Evolutionary conservation across 2,113 vertebrate species (phyloP).

Genomic region (Brachirus orientalis): DNA sequence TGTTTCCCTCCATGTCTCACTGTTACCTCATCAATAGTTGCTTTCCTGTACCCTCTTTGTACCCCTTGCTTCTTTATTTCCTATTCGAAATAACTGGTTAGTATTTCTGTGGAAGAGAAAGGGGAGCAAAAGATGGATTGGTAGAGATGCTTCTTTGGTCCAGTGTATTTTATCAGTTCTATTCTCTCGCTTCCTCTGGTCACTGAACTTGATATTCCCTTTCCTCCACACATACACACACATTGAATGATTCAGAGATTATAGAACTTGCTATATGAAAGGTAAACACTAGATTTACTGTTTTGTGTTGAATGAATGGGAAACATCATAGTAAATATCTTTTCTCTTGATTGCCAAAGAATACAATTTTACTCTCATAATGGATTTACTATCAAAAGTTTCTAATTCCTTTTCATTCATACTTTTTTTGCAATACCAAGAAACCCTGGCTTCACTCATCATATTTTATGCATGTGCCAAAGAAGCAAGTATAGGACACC

Average conservation of each 20-base stretch:
- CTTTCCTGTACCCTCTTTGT: no score
- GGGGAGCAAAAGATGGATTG: conserved; percentile 39
- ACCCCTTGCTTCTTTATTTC: conserved; percentile 60
- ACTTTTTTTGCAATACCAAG: no score
- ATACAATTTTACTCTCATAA: no score
- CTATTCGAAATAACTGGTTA: conserved; percentile 26
- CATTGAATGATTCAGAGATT: no score
- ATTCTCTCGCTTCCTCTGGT: conserved; percentile 48
- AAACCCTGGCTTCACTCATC: no score
- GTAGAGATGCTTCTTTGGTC: conserved; percentile 62
- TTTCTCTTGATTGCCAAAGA: no score
- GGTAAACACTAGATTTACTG: no score
- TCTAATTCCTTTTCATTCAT: no score
- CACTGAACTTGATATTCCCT: conserved; percentile 46
- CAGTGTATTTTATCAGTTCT: conserved; percentile 62
- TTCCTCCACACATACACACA: conserved; percentile 18
- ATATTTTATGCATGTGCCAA: conserved; percentile 11
- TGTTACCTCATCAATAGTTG: conserved; percentile 40
- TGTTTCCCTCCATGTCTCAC: conserved; percentile 20
- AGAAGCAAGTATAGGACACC: conserved; percentile 3
- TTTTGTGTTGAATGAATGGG: no score
- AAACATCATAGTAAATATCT: no score
- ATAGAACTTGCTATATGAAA: no score
- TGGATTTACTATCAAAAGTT: no score
- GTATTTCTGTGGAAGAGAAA: conserved; percentile 35